Base-by-base conservation (phyloP, 2,797 vertebrate species). In the Arrhamphus sclerolepis region DNA sequence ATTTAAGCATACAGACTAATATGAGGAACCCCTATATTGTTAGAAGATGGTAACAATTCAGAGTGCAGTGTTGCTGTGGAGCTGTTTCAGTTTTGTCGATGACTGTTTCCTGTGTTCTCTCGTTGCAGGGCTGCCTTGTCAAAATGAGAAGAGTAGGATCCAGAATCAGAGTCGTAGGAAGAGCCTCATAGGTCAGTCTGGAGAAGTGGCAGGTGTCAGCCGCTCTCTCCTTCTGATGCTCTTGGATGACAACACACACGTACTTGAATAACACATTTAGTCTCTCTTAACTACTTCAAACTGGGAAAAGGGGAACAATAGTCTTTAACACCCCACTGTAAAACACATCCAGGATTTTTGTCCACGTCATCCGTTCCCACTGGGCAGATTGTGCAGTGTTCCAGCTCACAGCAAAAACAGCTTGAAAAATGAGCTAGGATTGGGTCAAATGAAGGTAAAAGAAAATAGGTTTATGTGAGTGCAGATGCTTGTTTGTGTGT, bases 81-180 rank as follows among this genome's bases (percentile, higher is more conserved):
- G 8, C 11, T 28, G 11, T n/a, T 55, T 13, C 18, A 11, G 29
- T 65, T 42, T 58, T 42, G n/a, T 5, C 2, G 18, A 41, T 44
- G 17, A 26, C 4, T 5, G 0, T 40, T 65, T 19, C 73, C 5
- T 61, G 1, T 83, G 26, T 66, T 58, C 19, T 92, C 82, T 85
- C 87, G 66, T 91, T 90, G 80, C 80, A 98, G 97, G 97, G 81
- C 92, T 96, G 87, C 96, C 97, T 28, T 98, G 97, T 90, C 97
- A 97, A 90, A 95, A 94, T 56, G 95, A 97, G 90, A 96, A 97
- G 93, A 97, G 91, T 90, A 96, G 93, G 92, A 95, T 97, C 92
- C 95, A 95, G 88, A 94, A 91, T 87, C 94, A 96, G 77, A 95
- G 93, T 91, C 94, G 93, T 80, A 94, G 92, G 86, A 97, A 95